phyloP scores from a whole-genome alignment of 2,113 vertebrate genomes.

The Thymallus thymallus region DNA sequence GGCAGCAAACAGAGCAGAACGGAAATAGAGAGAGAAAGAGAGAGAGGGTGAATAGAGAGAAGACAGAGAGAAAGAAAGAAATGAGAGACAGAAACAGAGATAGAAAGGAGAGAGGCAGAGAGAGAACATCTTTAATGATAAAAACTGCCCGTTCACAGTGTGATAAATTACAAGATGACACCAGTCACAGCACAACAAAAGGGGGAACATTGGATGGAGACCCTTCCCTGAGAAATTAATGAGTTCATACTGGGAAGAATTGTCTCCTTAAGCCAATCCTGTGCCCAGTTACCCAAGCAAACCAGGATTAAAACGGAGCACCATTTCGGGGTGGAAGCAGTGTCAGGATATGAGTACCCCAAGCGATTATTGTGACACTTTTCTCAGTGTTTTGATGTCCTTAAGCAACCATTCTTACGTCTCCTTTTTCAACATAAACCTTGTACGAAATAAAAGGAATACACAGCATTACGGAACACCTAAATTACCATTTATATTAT shows the following conservation, averaged over 20 bases:
- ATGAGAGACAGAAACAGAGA: constrained; percentile 29
- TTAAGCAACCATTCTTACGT: constrained; percentile 39
- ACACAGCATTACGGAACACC: not conserved
- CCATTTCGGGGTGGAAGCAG: no score
- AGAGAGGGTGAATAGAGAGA: constrained; percentile 12
- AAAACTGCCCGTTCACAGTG: constrained; percentile 71
- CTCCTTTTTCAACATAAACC: constrained; percentile 25
- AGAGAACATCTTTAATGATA: constrained; percentile 65
- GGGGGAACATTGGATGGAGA: constrained; percentile 73
- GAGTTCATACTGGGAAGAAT: constrained; percentile 68
- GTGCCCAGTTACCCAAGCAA: constrained; percentile 56
- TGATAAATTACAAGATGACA: constrained; percentile 77
- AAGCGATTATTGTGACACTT: not conserved
- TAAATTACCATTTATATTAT: not conserved
- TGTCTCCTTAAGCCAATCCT: constrained; percentile 65
- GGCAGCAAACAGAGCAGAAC: constrained; percentile 63
- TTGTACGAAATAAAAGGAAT: constrained; percentile 3
- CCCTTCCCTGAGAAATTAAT: constrained; percentile 69
- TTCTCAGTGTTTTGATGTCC: constrained; percentile 28
- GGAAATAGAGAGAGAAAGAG: constrained; percentile 41
- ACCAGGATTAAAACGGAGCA: constrained; percentile 57
- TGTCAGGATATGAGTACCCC: constrained; percentile 28
- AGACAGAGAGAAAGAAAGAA: constrained; percentile 28
- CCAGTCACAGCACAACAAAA: constrained; percentile 74
- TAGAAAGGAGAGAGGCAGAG: constrained; percentile 10